Evolutionary conservation across 2,113 vertebrate species (phyloP).

Genomic region (Saccopteryx bilineata): DNA sequence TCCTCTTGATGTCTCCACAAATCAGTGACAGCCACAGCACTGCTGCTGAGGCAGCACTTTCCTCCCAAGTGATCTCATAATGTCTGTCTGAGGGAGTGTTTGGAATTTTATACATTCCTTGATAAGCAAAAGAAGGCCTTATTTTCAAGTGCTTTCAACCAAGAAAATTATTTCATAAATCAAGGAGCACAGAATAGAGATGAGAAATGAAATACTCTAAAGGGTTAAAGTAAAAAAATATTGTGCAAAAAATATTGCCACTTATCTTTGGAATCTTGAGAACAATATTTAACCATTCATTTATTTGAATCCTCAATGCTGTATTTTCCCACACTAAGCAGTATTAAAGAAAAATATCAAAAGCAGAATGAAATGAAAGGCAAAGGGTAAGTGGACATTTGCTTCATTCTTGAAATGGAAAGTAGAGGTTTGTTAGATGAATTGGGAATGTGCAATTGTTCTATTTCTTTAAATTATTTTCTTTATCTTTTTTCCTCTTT

Average conservation of each 20-base stretch:
- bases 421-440: not conserved
- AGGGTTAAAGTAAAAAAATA: constrained; percentile 6
- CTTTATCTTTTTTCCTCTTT: not conserved
- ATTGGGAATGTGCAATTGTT: not conserved
- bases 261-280: not conserved
- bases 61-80: not conserved
- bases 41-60: constrained; percentile 52
- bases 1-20: constrained; percentile 64
- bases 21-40: constrained; percentile 58
- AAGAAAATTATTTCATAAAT: not conserved
- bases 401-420: not conserved
- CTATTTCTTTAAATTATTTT: not conserved
- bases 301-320: not conserved
- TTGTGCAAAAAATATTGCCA: not conserved
- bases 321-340: not conserved
- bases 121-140: not conserved
- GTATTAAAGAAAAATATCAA: not conserved
- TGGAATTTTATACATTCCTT: not conserved
- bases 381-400: not conserved
- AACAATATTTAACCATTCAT: not conserved
- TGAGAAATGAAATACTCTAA: not conserved
- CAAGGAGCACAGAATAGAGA: not conserved
- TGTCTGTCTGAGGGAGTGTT: not conserved
- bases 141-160: constrained; percentile 2
- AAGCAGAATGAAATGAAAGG: not conserved